Percentiles rank a stretch among this genome's conserved stretches.
Conservation (phyloP, 92 coral and sea anemone species). For the Porites rus region DNA sequence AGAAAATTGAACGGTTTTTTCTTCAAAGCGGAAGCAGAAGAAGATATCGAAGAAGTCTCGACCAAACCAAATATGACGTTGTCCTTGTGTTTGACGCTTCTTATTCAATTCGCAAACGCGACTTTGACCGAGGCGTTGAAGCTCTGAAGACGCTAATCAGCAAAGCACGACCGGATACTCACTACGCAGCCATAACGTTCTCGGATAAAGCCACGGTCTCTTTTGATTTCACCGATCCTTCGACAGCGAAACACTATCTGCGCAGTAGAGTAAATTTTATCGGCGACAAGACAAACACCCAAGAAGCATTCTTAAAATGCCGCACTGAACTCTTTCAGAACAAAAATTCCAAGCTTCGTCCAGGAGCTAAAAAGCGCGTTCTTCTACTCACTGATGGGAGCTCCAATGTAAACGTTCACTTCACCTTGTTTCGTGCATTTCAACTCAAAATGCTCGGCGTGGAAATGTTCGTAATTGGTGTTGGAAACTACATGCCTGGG, state of each 20-base stretch:
- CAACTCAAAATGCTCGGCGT: constrained; percentile 69
- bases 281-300: constrained; percentile 75
- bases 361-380: constrained; percentile 58
- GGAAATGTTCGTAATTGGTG: constrained; percentile 81
- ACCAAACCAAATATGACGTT: constrained; percentile 59
- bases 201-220: constrained; percentile 55
- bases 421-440: constrained; percentile 76
- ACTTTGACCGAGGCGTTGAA: constrained; percentile 57
- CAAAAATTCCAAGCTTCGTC: constrained; percentile 55
- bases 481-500: constrained; percentile 73
- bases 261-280: constrained; percentile 6
- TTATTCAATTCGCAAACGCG: constrained; percentile 65
- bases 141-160: constrained; percentile 64
- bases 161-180: constrained; percentile 59
- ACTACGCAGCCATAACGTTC: constrained; percentile 59
- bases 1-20: constrained; percentile 61
- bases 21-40: constrained; percentile 17
- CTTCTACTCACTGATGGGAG: constrained; percentile 87
- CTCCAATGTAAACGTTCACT: constrained; percentile 65
- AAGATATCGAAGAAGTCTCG: constrained; percentile 5
- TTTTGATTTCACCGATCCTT: constrained; percentile 52
- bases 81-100: constrained; percentile 80
- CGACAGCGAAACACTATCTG: constrained; percentile 47
- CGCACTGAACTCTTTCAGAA: constrained; percentile 49
- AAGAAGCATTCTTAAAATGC: constrained; percentile 71